Conservation (phyloP, 2,797 vertebrate genomes). For the Cheirogaleus major region DNA sequence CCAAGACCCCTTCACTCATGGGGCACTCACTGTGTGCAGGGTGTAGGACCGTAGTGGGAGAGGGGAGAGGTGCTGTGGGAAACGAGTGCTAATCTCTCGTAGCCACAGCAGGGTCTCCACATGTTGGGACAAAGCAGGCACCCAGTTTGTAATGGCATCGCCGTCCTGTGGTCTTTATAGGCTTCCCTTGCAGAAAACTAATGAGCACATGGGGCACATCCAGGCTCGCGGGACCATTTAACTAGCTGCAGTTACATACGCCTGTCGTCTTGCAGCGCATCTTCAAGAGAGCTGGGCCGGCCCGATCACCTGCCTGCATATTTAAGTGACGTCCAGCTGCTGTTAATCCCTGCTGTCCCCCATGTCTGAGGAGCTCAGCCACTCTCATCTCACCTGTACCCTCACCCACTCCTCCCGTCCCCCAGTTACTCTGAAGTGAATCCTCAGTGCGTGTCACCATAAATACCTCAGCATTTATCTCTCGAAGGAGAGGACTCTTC, state of each 20-base stretch:
- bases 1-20: rapidly evolving
- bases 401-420: rapidly evolving
- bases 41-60: rapidly evolving
- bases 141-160: no score
- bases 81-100: rapidly evolving
- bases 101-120: background rate
- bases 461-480: rapidly evolving
- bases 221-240: rapidly evolving
- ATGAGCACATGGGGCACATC: rapidly evolving
- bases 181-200: rapidly evolving
- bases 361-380: rapidly evolving
- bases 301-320: rapidly evolving
- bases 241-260: rapidly evolving
- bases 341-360: background rate
- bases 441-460: rapidly evolving
- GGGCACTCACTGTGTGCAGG: no score
- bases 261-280: no score
- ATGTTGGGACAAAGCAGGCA: rapidly evolving
- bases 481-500: background rate
- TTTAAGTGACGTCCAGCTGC: no score
- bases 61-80: background rate
- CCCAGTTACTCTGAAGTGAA: rapidly evolving
- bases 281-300: no score
- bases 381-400: rapidly evolving
- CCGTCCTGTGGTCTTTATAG: rapidly evolving